phyloP scores from a whole-genome alignment of 2,797 vertebrate species.

The Hippopotamyrus pictus region DNA sequence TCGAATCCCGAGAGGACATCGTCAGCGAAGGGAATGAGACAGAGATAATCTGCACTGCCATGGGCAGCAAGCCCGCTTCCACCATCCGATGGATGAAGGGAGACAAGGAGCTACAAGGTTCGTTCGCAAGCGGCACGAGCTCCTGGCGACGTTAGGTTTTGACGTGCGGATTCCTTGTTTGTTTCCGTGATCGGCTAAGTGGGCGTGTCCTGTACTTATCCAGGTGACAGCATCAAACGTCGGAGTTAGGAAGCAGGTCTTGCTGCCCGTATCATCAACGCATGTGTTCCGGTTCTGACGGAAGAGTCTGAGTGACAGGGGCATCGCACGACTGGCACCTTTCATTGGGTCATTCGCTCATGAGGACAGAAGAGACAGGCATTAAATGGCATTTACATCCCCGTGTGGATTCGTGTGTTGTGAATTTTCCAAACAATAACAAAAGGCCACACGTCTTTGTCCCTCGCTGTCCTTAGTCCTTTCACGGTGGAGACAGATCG shows the following conservation, averaged over 20 bases:
- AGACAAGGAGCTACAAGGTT: slow-evolving; percentile 81
- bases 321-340: background rate
- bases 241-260: background rate
- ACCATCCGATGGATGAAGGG: slow-evolving; percentile 90
- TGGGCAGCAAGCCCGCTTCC: slow-evolving; percentile 88
- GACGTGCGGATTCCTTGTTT: background rate
- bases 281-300: background rate
- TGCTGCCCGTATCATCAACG: background rate
- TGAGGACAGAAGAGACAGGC: background rate
- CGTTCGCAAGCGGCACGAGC: background rate
- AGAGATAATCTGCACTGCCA: slow-evolving; percentile 87
- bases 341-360: background rate
- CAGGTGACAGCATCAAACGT: background rate
- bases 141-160: background rate
- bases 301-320: background rate
- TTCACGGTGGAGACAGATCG: background rate
- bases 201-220: background rate
- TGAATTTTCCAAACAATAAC: background rate
- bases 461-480: background rate
- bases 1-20: slow-evolving; percentile 79
- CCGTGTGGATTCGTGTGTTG: background rate
- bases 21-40: slow-evolving; percentile 85
- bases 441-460: background rate
- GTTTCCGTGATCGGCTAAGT: background rate
- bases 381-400: background rate